Base-by-base conservation (phyloP, 2,888 invertebrate genomes). In the Vanessa cardui region DNA sequence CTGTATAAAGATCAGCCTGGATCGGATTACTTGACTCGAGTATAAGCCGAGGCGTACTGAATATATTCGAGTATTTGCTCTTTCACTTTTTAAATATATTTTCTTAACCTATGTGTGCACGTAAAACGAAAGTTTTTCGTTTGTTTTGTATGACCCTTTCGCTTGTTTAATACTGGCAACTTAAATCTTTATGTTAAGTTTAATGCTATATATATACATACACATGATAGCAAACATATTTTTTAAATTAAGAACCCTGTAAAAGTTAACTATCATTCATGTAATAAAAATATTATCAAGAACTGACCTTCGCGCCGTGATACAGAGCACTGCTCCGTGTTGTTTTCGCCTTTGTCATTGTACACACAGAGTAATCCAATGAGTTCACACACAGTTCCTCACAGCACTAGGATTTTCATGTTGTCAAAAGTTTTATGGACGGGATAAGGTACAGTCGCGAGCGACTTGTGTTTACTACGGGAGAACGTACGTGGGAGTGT, bases 221-320 rank as follows among this genome's bases (percentile, higher is more conserved):
- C 12, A 39, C 12, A 4, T 4, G 12, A 39, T 39, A 12, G 39
- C 39, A 12, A 3, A 26, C 21, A 26, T 20, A 26, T 26, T 1
- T 6, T 16, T 52, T 26, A 12, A 52, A 26, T 21, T 26, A 26
- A 54, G 15, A 26, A 21, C 31, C 7, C 31, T 31, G 2, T 31
- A 21, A 7, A 54, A 6, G n/a, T 16, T 31, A 16, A 54, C 15
- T 8, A 16, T 6, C 6, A 54, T 31, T 54, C 21, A 54, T n/a
- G 16, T 52, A 54, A 31, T 16, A 7, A 54, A 31, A 54, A 56
- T 56, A 39, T 56, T 18, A 7, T 9, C 9, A 50, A 54, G 9
- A 80, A 80, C 91, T 92, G 84, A 96, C 96, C 96, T 96, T 96
- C 64, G 96, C 95, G 81, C 96, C 95, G 88, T 96, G 96, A 86